Evolutionary conservation across 2,888 invertebrate species (phyloP).

Genomic region (Chaetoderma sp.): DNA sequence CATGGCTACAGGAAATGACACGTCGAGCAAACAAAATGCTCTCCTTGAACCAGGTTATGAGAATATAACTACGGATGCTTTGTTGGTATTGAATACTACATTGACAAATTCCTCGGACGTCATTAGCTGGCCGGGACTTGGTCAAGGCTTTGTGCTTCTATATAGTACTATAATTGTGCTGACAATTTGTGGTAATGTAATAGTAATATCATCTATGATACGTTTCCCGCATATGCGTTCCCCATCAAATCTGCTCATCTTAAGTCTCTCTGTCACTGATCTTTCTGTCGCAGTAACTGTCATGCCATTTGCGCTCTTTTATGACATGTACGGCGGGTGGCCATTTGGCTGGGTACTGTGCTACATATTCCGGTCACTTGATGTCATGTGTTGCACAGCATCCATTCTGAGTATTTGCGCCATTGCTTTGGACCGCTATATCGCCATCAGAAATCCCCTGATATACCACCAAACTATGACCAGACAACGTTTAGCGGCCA

Average conservation of each 20-base stretch:
- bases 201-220: conserved; percentile 59
- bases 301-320: conserved; percentile 62
- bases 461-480: conserved; percentile 56
- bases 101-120: too few species aligned
- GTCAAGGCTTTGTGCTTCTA: conserved; percentile 6
- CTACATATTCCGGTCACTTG: conserved; percentile 65
- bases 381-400: conserved; percentile 67
- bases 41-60: too few species aligned
- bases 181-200: conserved; percentile 57
- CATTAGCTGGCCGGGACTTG: too few species aligned
- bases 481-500: conserved; percentile 42
- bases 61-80: too few species aligned
- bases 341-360: conserved; percentile 61
- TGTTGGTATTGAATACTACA: too few species aligned
- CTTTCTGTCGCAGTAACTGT: conserved; percentile 7
- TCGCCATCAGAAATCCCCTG: conserved; percentile 62
- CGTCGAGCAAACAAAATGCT: too few species aligned
- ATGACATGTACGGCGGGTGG: conserved; percentile 55
- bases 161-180: conserved; percentile 32
- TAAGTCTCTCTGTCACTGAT: conserved; percentile 29
- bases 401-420: conserved; percentile 64
- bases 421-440: conserved; percentile 60
- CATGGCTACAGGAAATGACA: too few species aligned
- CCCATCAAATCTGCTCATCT: conserved; percentile 59
- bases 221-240: conserved; percentile 56